phyloP scores from a whole-genome alignment of 2,113 vertebrate species.

The Scopus umbretta region DNA sequence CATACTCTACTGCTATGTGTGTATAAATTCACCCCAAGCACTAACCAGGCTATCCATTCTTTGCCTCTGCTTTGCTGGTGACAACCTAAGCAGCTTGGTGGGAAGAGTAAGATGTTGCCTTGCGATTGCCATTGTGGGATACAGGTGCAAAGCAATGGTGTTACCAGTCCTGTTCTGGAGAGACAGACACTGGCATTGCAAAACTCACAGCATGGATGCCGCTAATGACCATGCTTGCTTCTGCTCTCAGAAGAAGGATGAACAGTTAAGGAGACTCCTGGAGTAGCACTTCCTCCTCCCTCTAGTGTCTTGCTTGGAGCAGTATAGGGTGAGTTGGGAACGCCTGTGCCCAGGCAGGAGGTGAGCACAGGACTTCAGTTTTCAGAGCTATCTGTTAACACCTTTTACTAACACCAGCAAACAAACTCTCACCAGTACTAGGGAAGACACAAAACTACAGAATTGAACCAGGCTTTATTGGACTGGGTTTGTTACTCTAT shows the following conservation, averaged over 20 bases:
- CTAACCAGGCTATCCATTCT: neutral
- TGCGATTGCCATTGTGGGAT: neutral
- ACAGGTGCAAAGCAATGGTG: neutral
- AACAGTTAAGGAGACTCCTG: neutral
- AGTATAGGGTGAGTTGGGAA: neutral
- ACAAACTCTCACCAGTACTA: neutral
- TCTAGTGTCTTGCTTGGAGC: neutral
- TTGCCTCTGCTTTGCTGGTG: neutral
- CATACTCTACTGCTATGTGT: neutral
- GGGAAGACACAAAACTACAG: neutral
- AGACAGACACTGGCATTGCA: neutral
- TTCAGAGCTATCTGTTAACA: neutral
- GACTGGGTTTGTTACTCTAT: neutral
- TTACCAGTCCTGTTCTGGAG: neutral
- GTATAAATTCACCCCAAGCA: neutral
- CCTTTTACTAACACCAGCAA: neutral
- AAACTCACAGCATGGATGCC: neutral
- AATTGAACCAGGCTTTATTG: neutral
- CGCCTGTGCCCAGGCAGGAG: neutral
- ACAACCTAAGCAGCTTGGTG: neutral
- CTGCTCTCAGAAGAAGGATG: neutral
- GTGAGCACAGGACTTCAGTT: neutral
- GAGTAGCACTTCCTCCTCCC: neutral
- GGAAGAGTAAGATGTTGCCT: neutral
- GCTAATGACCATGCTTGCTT: neutral